Evolutionary conservation across 2,888 invertebrate genomes (phyloP), one percentile per base, ranked within the genome.

Genomic region (Drosophila mettleri): DNA sequence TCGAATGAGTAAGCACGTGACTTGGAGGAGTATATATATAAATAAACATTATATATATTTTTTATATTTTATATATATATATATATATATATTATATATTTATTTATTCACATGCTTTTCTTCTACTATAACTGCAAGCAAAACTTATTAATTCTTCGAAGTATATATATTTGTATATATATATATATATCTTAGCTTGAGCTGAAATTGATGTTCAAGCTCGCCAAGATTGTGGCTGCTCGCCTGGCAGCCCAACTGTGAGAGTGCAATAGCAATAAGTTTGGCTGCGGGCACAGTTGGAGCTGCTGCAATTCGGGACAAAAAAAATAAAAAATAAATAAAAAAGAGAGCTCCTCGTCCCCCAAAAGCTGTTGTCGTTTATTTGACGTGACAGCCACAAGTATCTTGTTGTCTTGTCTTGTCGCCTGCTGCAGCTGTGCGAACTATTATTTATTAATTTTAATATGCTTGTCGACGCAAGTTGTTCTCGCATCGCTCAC

Each of bases 391-490:
- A 62, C 64, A 76, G 61, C 59, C 53, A 64, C 62, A 67, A 70
- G 62, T 57, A 55, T 43, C 33, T 31, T 41, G n/a, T 39, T n/a
- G 41, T 55, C 36, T 39, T 34, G 38, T 43, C 43, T 51, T 55
- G 62, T 45, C 36, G 27, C 33, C 27, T 3, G 5, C 31, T 52
- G 66, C 59, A 43, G 24, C 27, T 29, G 59, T 49, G 53, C 16
- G 46, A 66, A 61, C 66, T 63, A 77, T 76, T 66, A 77, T 73
- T 78, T 78, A 76, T 76, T 76, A 73, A 77, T 76, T 76, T 74
- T 60, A 63, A 74, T 69, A 58, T 76, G 39, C 76, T 76, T 67
- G 74, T 68, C 72, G 68, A 55, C 61, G 51, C 63, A 60, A 67
- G 67, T 70, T 74, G 75, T 62, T 70, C 53, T 48, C 49, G 55